Percentiles rank a stretch among this genome's conserved stretches.
Conservation (phyloP, 1,140 invertebrate genomes). For the Drosophila navojoa region DNA sequence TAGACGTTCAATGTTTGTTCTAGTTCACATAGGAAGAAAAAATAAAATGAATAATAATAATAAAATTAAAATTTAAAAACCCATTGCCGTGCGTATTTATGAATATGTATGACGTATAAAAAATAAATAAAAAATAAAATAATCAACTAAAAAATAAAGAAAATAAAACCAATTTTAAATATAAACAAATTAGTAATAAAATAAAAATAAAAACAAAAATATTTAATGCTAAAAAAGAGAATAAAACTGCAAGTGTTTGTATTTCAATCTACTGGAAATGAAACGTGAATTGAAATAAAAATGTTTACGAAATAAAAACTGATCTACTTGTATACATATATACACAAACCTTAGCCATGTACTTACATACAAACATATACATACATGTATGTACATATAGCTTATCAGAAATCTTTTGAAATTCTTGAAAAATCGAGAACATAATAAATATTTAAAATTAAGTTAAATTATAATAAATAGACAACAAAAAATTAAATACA, state of each 20-base stretch:
- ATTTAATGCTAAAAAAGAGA: too few species aligned
- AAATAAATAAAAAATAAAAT: too few species aligned
- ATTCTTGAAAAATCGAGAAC: background rate
- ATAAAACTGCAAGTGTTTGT: too few species aligned
- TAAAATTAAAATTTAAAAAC: background rate
- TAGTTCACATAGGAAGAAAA: constrained; percentile 26
- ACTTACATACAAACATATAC: too few species aligned
- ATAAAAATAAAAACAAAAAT: background rate
- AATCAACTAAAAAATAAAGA: too few species aligned
- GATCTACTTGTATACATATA: too few species aligned
- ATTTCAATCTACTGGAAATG: background rate
- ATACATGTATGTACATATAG: background rate
- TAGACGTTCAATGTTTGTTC: constrained; percentile 45
- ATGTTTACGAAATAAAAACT: background rate
- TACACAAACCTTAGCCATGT: too few species aligned
- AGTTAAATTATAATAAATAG: background rate
- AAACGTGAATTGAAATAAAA: too few species aligned
- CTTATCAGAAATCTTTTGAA: constrained; percentile 4
- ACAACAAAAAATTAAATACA: constrained; percentile 23
- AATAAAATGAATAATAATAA: background rate
- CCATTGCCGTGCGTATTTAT: constrained; percentile 10
- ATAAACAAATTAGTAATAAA: background rate
- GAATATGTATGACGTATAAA: background rate
- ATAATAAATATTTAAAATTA: background rate
- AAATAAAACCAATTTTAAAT: too few species aligned